Evolutionary conservation across 2,113 vertebrate genomes (phyloP), one percentile per base, ranked within the genome.

Genomic region (Lota lota): DNA sequence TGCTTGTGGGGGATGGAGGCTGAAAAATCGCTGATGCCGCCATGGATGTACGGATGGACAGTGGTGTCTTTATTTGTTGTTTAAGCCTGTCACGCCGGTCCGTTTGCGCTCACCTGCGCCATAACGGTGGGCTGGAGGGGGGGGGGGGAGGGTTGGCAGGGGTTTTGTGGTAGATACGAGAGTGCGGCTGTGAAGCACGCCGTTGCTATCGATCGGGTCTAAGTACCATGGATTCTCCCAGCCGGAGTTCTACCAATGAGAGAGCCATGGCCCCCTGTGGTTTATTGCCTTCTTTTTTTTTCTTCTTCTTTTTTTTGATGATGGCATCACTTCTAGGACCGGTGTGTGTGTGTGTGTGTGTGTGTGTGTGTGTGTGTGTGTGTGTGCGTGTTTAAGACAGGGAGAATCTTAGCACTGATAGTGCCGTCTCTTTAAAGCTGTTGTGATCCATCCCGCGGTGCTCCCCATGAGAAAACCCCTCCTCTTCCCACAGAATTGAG

Each of bases 301-400:
- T 3, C 71, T 79, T 60, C 67, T 78, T 33, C 60, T 68, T 78
- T 85, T 68, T 58, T 3, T 3, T 86, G 83, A 86, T 83, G 85
- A 85, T 81, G 81, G 75, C 79, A 80, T 88, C 85, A 81, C 72
- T 87, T 75, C 66, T 60, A 63, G 72, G 70, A 24, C 18, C 69
- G 71, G 63, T 61, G 20, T 16, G 70, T n/a, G 78, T 70, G 78
- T 51, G 73, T 47, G 68, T 72, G 64, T 67, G 66, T 61, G 70
- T 61, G 73, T 63, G 72, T 67, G 57, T 59, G 57, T 59, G 70
- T n/a, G 78, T 70, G 79, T 56, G 73, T 47, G 69, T 72, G 64
- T 66, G 64, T 61, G 68, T 61, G 75, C 8, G 19, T 21, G 19
- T 59, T 19, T 20, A 14, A 21, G n/a, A 11, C 28, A 12, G 5